Conservation (phyloP, 2,113 vertebrate genomes). For the Rhinoptilus africanus region DNA sequence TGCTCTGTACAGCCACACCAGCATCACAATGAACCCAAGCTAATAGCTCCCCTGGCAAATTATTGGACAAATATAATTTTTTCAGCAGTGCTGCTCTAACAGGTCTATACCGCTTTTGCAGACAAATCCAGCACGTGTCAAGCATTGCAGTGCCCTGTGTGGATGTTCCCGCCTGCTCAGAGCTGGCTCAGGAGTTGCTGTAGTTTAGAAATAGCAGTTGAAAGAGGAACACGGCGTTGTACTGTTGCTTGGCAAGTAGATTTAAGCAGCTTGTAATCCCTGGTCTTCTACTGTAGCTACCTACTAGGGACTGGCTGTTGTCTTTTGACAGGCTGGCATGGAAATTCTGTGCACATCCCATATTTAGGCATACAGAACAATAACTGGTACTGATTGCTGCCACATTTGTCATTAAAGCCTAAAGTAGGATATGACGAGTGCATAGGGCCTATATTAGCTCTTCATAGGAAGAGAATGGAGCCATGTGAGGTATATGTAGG, state of each 20-base stretch:
- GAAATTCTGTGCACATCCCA: background rate
- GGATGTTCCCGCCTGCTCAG: background rate
- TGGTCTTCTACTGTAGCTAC: background rate
- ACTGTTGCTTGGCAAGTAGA: background rate
- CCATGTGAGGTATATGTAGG: background rate
- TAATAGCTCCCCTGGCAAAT: background rate
- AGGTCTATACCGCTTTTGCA: background rate
- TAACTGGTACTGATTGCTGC: background rate
- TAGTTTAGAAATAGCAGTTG: background rate
- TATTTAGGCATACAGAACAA: background rate
- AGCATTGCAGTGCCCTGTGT: background rate
- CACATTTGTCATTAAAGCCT: background rate
- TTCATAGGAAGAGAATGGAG: background rate
- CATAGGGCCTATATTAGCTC: background rate
- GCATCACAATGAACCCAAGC: background rate
- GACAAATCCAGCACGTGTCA: conserved; percentile 4
- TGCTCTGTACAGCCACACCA: background rate
- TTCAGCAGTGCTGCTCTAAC: background rate
- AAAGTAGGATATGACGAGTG: background rate
- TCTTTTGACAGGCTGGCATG: background rate
- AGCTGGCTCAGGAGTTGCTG: background rate
- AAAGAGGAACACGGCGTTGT: background rate
- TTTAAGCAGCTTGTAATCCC: background rate
- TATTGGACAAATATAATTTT: conserved; percentile 18
- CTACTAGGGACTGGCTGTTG: background rate